Evolutionary conservation across 2,888 invertebrate genomes (phyloP).

Genomic region (Metacarcinus magister): DNA sequence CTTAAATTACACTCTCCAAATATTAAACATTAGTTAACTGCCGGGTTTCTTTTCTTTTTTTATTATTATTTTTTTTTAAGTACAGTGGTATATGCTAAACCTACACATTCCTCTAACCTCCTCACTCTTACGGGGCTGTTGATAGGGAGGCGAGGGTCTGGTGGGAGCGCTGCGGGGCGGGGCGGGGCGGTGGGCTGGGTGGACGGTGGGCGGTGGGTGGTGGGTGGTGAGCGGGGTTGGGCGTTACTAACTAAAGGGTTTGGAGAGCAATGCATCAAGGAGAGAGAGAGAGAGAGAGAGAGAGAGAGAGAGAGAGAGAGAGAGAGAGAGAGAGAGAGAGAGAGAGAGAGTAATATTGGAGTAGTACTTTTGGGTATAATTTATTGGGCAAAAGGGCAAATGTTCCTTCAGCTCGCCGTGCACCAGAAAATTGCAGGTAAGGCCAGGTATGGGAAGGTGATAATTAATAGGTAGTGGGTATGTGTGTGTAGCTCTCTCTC

Average conservation of each 20-base stretch:
- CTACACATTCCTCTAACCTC: no score
- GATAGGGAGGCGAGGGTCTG: no score
- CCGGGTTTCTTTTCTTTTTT: no score
- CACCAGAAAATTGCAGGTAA: not conserved
- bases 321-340: slow-evolving; percentile 21
- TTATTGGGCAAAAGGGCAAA: not conserved
- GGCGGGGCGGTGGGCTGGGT: no score
- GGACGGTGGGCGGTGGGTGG: no score
- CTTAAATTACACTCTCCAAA: no score
- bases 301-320: slow-evolving; percentile 6
- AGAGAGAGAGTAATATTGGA: not conserved
- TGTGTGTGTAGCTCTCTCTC: slow-evolving; percentile 30
- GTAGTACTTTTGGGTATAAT: not conserved
- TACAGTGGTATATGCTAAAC: no score
- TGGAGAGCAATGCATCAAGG: not conserved
- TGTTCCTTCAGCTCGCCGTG: not conserved
- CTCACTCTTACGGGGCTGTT: no score
- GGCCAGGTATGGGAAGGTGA: not conserved
- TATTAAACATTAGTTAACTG: no score
- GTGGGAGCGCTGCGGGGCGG: no score
- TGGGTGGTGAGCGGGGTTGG: not conserved
- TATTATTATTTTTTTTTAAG: no score
- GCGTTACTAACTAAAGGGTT: not conserved
- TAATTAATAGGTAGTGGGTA: not conserved
- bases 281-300: slow-evolving; percentile 16